Base-by-base conservation (phyloP, 2,888 invertebrate species). In the Chymomyza fuscimana region DNA sequence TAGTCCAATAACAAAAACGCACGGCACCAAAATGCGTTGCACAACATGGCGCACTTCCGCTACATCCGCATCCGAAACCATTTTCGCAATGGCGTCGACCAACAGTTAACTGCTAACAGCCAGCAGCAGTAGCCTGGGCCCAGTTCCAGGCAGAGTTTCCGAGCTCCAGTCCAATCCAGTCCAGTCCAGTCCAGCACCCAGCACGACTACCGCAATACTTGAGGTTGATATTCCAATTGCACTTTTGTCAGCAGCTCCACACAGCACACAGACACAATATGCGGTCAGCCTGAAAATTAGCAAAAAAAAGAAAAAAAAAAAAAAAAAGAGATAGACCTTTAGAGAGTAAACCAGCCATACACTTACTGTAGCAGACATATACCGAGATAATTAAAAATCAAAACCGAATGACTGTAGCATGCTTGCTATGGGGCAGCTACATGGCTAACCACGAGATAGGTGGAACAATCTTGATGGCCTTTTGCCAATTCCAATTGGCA, bases 1-100 rank as follows among this genome's bases (percentile, higher is more conserved):
- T 69, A 95, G 93, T 72, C 96, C 96, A 71, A 96, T 92, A 74
- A 94, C 92, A 73, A 94, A 93, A 79, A 95, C 92, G 76, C 94
- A 92, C 65, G 95, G 95, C 71, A 94, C 94, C 69, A 95, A 90
- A 51, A 95, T 93, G 78, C 93, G 92, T 90, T 94, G 94, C 71
- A 94, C 90, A 87, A 91, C 86, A 84, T 91, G 88, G 81, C 91
- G 91, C 81, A 91, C 91, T 82, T 87, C 88, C 79, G 85, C 90
- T 80, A 90, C 89, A 88, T 91, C 89, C 89, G 88, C 82, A 78
- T 83, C 82, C 80, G 87, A 89, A 88, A 89, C 86, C 90, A 89
- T 89, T 86, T 83, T 75, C 72, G 78, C 70, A 70, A 63, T 67
- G 50, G 54, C 69, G 72, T 65, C 70, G 58, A 58, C 69, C 4